A percentile compares a stretch with the other conserved stretches of the same genome.
Evolutionary conservation across 37 sponge, comb jelly and placozoan species (phyloP).

Genomic region (Amphimedon queenslandica): DNA sequence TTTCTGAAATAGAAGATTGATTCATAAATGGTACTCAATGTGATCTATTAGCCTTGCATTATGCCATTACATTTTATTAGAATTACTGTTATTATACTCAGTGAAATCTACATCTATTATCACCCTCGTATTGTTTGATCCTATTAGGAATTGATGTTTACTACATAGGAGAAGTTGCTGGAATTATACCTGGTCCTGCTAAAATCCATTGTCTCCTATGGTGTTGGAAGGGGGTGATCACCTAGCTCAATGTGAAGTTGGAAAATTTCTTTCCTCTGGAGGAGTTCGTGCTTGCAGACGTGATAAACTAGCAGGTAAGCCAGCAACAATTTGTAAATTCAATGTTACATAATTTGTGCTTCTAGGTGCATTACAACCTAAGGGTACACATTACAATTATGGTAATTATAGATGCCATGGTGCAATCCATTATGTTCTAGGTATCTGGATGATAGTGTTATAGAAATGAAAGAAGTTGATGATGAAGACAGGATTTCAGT

Average conservation of each 20-base stretch:
- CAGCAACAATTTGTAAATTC: neutral
- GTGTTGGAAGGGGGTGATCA: slow-evolving; percentile 29
- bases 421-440: neutral
- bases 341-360: no score
- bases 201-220: slow-evolving; percentile 9
- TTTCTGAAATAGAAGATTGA: slow-evolving; percentile 18
- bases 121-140: no score
- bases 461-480: neutral
- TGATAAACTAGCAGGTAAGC: neutral
- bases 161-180: slow-evolving; percentile 9
- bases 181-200: slow-evolving; percentile 14
- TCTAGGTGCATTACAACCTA: neutral
- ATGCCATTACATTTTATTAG: no score
- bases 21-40: slow-evolving; percentile 15
- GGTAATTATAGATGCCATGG: slow-evolving; percentile 14
- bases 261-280: slow-evolving; percentile 11
- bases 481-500: slow-evolving; percentile 11
- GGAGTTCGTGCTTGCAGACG: slow-evolving; percentile 7
- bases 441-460: neutral
- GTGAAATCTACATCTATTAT: no score
- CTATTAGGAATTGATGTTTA: slow-evolving; percentile 25
- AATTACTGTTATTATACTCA: no score
- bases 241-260: slow-evolving; percentile 26
- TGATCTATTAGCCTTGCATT: neutral
- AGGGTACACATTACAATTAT: slow-evolving; percentile 8